Evolutionary conservation across 2,113 vertebrate genomes (phyloP), one percentile per base, ranked within the genome.

Genomic region (Bagarius yarrelli): DNA sequence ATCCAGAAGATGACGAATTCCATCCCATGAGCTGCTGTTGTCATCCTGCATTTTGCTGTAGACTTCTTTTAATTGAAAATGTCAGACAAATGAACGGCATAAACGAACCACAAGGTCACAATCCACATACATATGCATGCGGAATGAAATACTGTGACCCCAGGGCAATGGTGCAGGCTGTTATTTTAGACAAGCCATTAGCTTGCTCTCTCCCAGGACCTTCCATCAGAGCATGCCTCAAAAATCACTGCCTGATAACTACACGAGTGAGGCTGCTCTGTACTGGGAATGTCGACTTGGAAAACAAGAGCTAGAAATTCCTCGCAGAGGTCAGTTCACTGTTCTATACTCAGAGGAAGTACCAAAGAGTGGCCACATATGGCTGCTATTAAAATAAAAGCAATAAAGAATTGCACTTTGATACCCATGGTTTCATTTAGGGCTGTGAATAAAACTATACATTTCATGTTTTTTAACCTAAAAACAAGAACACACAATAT

Each of bases 191-290:
- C 23, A 50, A 60, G 36, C n/a, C 53, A 19, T 30, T 40, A 27
- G 36, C 21, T 21, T 77, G 59, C 36, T 73, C 80, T 82, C 56
- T 82, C 81, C 66, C 59, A 84, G 57, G 77, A 78, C 71, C 57
- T 77, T 53, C 15, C 36, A 13, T 47, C 53, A 40, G 74, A 81
- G 76, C 56, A 71, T 69, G 52, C 66, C 64, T 71, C 78, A 66
- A 55, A n/a, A 34, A 69, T 40, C 27, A 60, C 53, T 44, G 78
- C 66, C 67, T 75, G 64, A 70, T 55, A 71, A 84, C 78, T 36
- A 40, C 53, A 61, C 34, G 5, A 75, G 47, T 69, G 23, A 13
- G 44, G 19, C 16, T 63, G 60, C 63, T 61, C n/a, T 64, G 11
- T 9, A 25, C 76, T 57, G 19, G 63, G 76, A 83, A 63, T 50